Conservation (phyloP, 2,797 vertebrate species). For the Siniperca scherzeri region DNA sequence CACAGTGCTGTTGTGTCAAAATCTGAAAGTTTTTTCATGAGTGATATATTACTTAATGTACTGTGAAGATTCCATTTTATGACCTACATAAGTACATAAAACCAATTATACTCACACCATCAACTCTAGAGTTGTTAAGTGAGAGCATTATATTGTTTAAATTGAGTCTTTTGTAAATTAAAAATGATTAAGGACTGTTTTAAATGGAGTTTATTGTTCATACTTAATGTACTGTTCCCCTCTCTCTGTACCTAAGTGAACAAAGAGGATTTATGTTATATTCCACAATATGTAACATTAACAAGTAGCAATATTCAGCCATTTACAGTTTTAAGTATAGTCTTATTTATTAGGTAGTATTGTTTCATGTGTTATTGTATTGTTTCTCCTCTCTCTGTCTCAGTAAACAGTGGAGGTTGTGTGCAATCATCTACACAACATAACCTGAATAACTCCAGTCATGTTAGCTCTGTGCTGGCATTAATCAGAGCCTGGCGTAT, state of each 20-base stretch:
- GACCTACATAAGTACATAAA: conserved; percentile 45
- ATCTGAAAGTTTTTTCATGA: neutral
- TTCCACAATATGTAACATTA: conserved; percentile 79
- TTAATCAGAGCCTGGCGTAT: conserved; percentile 99
- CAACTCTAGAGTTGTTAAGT: conserved; percentile 19
- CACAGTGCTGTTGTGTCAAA: conserved; percentile 2
- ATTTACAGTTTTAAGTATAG: conserved; percentile 46
- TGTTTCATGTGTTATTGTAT: conserved; percentile 66
- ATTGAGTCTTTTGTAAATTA: conserved; percentile 67
- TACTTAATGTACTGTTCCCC: neutral
- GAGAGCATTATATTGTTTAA: conserved; percentile 18
- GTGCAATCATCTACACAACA: conserved; percentile 99
- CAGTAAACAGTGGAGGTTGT: conserved; percentile 96
- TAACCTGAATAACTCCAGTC: conserved; percentile 99
- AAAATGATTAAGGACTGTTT: conserved; percentile 83
- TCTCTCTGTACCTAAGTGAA: neutral
- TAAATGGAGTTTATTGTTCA: conserved; percentile 23
- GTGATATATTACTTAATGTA: conserved; percentile 31
- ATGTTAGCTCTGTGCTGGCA: conserved; percentile 99
- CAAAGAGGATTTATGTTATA: conserved; percentile 22
- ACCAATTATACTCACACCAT: conserved; percentile 42
- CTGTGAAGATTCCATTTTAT: conserved; percentile 42
- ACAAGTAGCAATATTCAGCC: conserved; percentile 35
- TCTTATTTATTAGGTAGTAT: conserved; percentile 63
- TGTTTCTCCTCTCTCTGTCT: conserved; percentile 78